Evolutionary conservation across 2,113 vertebrate genomes (phyloP).

Genomic region (Casuarius casuarius): DNA sequence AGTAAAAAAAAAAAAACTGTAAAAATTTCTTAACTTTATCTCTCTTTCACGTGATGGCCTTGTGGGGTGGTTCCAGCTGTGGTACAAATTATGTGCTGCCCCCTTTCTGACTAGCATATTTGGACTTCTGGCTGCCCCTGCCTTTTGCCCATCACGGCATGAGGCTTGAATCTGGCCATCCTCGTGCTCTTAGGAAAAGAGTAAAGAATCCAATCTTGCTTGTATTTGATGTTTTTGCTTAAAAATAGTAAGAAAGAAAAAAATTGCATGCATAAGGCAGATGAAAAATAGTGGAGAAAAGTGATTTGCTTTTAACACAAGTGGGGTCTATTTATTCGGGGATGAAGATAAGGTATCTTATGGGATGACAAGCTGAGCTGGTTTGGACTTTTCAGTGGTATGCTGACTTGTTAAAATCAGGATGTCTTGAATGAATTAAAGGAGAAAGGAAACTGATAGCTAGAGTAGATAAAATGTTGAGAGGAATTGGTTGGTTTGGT

Average conservation of each 20-base stretch:
- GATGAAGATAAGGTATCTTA: not conserved
- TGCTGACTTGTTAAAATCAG: not conserved
- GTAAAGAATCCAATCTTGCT: not conserved
- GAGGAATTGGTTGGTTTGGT: not conserved
- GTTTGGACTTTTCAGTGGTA: not conserved
- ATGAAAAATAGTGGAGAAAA: not conserved
- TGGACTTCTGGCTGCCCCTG: not conserved
- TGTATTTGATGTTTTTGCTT: not conserved
- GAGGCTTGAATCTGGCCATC: not conserved
- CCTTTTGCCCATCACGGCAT: not conserved
- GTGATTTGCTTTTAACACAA: not conserved
- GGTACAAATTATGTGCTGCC: not conserved
- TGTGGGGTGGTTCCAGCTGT: not conserved
- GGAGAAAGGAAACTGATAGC: not conserved
- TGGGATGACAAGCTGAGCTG: not conserved
- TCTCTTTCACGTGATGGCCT: not conserved
- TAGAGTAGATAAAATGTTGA: not conserved
- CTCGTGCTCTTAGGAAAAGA: not conserved
- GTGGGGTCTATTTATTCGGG: not conserved
- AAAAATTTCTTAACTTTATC: not conserved
- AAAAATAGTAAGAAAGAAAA: not conserved
- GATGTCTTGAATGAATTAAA: not conserved
- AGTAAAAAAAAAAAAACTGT: not conserved
- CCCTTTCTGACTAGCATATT: rapidly evolving
- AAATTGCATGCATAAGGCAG: not conserved